Conservation (phyloP, 2,797 vertebrate species). For the Megalops cyprinoides region DNA sequence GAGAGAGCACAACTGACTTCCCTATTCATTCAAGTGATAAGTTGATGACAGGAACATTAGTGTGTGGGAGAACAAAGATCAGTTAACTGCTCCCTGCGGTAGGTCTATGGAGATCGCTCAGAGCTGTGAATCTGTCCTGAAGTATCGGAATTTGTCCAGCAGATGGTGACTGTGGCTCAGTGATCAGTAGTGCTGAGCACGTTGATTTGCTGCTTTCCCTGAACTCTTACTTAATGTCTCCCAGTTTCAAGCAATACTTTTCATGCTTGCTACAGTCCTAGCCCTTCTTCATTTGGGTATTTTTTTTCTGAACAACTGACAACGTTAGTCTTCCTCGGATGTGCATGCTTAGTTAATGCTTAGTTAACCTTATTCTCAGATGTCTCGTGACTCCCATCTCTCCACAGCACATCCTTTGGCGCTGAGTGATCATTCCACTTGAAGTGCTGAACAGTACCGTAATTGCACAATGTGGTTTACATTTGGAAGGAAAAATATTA, state of each 20-base stretch:
- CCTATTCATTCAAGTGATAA: conserved; percentile 43
- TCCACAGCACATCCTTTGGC: not conserved
- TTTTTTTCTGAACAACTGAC: not conserved
- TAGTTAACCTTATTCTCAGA: not conserved
- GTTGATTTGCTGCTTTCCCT: not conserved
- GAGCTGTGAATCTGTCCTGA: not conserved
- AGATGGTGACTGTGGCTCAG: conserved; percentile 73
- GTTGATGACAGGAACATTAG: conserved; percentile 51
- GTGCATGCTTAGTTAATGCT: not conserved
- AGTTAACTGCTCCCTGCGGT: not conserved
- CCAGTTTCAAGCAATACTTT: not conserved
- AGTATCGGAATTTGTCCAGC: conserved; percentile 56
- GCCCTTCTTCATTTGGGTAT: not conserved
- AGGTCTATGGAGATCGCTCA: not conserved
- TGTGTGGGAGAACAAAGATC: not conserved
- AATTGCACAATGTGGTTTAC: conserved; percentile 16
- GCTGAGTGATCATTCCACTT: conserved; percentile 8
- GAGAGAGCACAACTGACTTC: conserved; percentile 51
- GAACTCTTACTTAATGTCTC: not conserved
- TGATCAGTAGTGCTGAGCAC: not conserved
- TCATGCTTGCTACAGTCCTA: not conserved
- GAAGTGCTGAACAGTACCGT: conserved; percentile 1
- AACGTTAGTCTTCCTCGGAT: not conserved
- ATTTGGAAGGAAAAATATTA: conserved; percentile 18
- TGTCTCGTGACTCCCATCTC: not conserved